These are phyloP conservation scores for Petrophora chlorosata DNA, from an alignment of 2,888 invertebrate genomes.

Conservation along the genomic window DNA sequence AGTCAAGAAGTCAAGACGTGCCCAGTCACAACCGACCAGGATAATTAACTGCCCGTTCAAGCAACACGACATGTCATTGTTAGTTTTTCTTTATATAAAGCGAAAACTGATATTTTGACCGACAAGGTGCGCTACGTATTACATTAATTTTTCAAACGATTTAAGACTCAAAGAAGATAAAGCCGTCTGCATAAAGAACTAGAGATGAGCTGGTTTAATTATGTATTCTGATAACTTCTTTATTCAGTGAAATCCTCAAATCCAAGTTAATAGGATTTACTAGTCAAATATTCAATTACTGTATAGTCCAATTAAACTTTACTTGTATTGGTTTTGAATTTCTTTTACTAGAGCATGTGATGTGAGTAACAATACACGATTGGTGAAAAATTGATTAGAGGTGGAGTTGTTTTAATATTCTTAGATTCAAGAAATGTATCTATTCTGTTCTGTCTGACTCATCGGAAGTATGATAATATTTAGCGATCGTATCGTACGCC, in stretches of 20 bases:
- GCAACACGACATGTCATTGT: slow-evolving; percentile 27
- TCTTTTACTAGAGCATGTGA: too few relatives aligned
- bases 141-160: slow-evolving; percentile 18
- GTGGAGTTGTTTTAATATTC: too few relatives aligned
- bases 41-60: slow-evolving; percentile 49
- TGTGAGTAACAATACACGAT: too few relatives aligned
- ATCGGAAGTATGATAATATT: slow-evolving; percentile 2
- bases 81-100: slow-evolving; percentile 8
- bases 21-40: slow-evolving; percentile 40
- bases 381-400: too few relatives aligned
- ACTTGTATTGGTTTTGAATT: too few relatives aligned
- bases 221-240: too few relatives aligned
- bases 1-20: slow-evolving; percentile 45
- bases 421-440: neutral
- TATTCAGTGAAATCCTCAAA: too few relatives aligned
- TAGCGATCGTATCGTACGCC: neutral
- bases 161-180: slow-evolving; percentile 7
- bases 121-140: slow-evolving; percentile 4
- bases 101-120: slow-evolving; percentile 7
- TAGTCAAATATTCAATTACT: too few relatives aligned
- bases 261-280: too few relatives aligned
- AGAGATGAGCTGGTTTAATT: neutral
- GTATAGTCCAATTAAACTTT: too few relatives aligned
- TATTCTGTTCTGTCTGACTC: too few relatives aligned
- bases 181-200: neutral